Conservation (phyloP, 2,797 vertebrate genomes). For the Lepilemur septentrionalis region DNA sequence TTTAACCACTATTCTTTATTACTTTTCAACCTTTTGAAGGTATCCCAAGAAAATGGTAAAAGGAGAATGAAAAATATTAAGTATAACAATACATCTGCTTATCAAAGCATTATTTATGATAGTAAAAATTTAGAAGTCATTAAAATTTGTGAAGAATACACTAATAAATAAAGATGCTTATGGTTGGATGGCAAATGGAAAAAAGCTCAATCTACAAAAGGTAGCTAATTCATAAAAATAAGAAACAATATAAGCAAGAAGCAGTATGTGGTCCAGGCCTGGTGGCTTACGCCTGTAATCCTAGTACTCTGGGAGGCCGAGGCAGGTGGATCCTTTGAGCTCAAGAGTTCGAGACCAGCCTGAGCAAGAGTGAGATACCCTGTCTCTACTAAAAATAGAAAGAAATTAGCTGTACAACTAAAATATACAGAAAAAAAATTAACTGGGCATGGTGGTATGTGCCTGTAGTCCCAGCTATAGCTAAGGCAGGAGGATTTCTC, state of each 20-base stretch:
- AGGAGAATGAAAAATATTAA: background rate
- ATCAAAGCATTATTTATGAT: background rate
- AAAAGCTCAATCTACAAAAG: background rate
- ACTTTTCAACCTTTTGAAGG: background rate
- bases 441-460: no score
- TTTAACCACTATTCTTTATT: background rate
- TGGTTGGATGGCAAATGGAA: background rate
- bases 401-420: no score
- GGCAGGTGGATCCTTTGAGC: no score
- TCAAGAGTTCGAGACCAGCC: no score
- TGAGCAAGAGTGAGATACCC: no score
- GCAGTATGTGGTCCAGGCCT: background rate
- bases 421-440: no score
- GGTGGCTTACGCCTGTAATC: no score
- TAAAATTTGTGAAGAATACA: background rate
- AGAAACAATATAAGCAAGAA: background rate
- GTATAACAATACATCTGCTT: background rate
- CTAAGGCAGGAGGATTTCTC: no score
- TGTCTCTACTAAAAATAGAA: no score
- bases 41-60: background rate
- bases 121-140: background rate
- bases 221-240: background rate
- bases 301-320: no score
- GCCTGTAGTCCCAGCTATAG: no score
- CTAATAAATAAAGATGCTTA: background rate